A percentile compares a stretch with the other conserved stretches of the same genome.
Evolutionary conservation across 2,888 invertebrate genomes (phyloP).

Genomic region (Cryptocheilus praepositus): DNA sequence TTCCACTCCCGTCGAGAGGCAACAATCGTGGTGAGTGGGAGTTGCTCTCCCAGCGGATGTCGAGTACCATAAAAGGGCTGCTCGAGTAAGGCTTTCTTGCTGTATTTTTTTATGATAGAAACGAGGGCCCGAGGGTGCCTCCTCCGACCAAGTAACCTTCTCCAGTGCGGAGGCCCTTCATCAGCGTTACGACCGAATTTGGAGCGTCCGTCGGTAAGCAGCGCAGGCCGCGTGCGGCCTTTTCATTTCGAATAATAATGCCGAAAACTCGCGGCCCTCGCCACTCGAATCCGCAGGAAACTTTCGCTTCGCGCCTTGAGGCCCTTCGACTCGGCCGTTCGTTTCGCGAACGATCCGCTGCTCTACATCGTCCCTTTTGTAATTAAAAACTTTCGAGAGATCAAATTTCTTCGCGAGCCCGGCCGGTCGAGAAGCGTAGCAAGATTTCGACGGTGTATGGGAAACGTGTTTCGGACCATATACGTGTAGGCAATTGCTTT

Average conservation of each 20-base stretch:
- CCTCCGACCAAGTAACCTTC: constrained; percentile 41
- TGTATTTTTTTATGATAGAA: constrained; percentile 43
- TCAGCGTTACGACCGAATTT: constrained; percentile 36
- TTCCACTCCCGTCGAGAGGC: constrained; percentile 49
- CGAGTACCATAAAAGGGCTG: constrained; percentile 59
- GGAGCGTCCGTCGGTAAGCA: constrained; percentile 14
- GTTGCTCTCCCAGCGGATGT: constrained; percentile 53
- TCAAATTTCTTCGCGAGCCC: constrained; percentile 9
- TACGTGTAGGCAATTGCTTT: no score
- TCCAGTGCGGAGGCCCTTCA: constrained; percentile 33
- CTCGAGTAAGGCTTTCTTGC: constrained; percentile 47
- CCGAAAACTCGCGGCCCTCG: constrained; percentile 22
- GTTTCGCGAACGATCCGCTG: constrained; percentile 22
- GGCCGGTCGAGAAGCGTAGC: no score
- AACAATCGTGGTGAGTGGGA: constrained; percentile 57
- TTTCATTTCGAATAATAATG: constrained; percentile 38
- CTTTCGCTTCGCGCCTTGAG: constrained; percentile 19
- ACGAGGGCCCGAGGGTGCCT: constrained; percentile 26
- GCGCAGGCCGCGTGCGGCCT: neutral
- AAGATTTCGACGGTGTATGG: constrained; percentile 14
- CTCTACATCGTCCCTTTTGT: constrained; percentile 15
- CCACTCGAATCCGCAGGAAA: constrained; percentile 22
- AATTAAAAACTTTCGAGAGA: constrained; percentile 27
- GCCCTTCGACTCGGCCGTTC: no score
- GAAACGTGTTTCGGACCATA: no score